Conservation (phyloP, 2,113 vertebrate genomes). For the Mionectes macconnelli region DNA sequence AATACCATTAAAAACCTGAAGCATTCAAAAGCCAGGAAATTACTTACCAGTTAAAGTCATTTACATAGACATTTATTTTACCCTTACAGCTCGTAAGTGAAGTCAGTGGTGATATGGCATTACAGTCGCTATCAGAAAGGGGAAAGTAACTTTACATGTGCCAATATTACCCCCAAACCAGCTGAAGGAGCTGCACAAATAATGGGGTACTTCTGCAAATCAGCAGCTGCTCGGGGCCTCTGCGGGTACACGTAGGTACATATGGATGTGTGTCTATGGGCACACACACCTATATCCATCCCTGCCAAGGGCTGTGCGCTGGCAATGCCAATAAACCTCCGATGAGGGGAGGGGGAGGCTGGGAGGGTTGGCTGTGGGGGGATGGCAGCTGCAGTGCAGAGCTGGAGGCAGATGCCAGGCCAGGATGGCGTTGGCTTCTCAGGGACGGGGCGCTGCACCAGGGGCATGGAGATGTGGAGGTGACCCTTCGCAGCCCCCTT, state of each 20-base stretch:
- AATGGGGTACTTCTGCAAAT: neutral
- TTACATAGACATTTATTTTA: conserved; percentile 30
- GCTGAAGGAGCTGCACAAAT: neutral
- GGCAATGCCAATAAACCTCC: neutral
- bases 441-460: accelerated
- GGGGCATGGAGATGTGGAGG: neutral
- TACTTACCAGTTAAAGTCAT: neutral
- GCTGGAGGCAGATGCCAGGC: neutral
- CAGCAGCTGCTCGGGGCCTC: neutral
- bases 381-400: neutral
- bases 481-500: neutral
- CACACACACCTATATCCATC: neutral
- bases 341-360: neutral
- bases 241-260: accelerated
- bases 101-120: neutral
- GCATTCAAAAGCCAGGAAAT: conserved; percentile 38
- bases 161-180: neutral
- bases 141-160: neutral
- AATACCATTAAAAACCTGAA: neutral
- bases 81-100: neutral
- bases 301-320: neutral
- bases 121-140: neutral
- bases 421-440: neutral
- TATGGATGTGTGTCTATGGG: neutral
- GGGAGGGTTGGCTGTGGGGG: neutral